Conservation (phyloP, 2,113 vertebrate genomes). For the Microcebus ravelobensis region DNA sequence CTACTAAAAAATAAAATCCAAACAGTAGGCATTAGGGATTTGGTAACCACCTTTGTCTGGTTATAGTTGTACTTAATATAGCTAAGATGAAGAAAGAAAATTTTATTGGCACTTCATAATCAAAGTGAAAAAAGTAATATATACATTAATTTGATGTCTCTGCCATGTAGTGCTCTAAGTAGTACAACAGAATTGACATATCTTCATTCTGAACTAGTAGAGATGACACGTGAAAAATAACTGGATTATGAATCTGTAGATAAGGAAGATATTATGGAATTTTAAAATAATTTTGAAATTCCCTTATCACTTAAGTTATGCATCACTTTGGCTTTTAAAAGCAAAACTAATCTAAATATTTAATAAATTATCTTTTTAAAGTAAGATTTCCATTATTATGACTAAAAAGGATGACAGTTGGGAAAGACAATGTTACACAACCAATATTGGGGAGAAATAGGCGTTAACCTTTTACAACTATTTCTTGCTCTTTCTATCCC, state of each 20-base stretch:
- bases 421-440: not conserved
- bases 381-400: not conserved
- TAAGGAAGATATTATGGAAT: not conserved
- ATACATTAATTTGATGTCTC: not conserved
- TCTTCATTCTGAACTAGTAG: not conserved
- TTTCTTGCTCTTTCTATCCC: not conserved
- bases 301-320: not conserved
- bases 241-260: not conserved
- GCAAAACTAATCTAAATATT: not conserved
- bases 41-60: not conserved
- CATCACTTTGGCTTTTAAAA: slow-evolving; percentile 7
- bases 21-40: not conserved
- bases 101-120: not conserved
- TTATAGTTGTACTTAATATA: not conserved
- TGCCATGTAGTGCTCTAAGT: not conserved
- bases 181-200: not conserved
- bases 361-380: slow-evolving; percentile 22
- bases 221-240: not conserved
- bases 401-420: not conserved
- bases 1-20: not conserved
- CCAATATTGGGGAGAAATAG: not conserved
- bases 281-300: slow-evolving; percentile 1
- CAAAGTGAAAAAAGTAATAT: not conserved
- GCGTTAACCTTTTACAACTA: not conserved
- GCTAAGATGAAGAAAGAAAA: not conserved